A percentile compares a stretch with the other conserved stretches of the same genome.
Evolutionary conservation across 2,888 invertebrate genomes (phyloP).

Genomic region (Amblyjoppa fuscipennis): DNA sequence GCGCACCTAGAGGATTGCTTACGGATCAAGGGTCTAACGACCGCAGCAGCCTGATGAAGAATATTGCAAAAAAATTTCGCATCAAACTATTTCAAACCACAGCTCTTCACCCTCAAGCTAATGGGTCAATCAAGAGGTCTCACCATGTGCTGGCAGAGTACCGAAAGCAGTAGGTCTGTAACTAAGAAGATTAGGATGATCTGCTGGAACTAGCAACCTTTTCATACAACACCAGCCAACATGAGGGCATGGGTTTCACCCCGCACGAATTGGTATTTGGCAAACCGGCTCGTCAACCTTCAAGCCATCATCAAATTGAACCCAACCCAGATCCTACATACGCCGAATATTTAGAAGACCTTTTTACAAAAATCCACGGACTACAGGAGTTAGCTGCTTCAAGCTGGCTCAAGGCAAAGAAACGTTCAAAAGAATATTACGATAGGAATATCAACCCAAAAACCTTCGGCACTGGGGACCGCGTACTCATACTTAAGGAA

Average conservation of each 20-base stretch:
- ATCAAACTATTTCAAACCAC: constrained; percentile 51
- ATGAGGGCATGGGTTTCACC: constrained; percentile 57
- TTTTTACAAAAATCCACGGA: constrained; percentile 19
- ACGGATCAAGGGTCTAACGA: constrained; percentile 61
- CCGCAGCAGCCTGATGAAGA: constrained; percentile 45
- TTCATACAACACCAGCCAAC: constrained; percentile 25
- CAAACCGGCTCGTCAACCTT: constrained; percentile 55
- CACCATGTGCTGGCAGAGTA: constrained; percentile 66
- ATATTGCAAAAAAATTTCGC: constrained; percentile 51
- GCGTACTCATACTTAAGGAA: constrained; percentile 53
- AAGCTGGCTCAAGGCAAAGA: constrained; percentile 29
- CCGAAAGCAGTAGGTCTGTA: constrained; percentile 57
- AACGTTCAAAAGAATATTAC: constrained; percentile 40
- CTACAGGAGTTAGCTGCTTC: constrained; percentile 5
- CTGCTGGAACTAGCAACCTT: constrained; percentile 35
- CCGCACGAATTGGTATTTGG: constrained; percentile 67
- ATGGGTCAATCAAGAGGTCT: constrained; percentile 56
- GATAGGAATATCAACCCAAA: constrained; percentile 37
- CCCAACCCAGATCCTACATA: constrained; percentile 43
- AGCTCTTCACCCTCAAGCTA: constrained; percentile 51
- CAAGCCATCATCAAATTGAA: constrained; percentile 17
- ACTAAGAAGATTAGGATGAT: constrained; percentile 55
- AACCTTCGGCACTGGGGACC: constrained; percentile 34
- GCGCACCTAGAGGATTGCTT: constrained; percentile 44
- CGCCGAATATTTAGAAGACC: constrained; percentile 25